These are phyloP conservation scores for Lipotes vexillifer DNA, from an alignment of 2,113 vertebrate species.

Conservation along the genomic window DNA sequence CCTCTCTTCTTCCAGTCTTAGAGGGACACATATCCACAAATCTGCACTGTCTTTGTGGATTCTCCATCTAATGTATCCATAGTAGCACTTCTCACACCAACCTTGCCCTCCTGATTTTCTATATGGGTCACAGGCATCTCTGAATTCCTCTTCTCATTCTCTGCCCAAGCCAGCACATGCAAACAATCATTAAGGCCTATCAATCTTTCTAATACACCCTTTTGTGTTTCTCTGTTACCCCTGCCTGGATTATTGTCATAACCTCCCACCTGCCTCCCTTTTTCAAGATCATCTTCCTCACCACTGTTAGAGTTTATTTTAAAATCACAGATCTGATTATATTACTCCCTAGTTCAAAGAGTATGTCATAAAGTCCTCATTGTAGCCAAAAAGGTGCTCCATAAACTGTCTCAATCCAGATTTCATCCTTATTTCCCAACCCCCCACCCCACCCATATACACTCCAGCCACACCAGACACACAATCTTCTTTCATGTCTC, in stretches of 20 bases:
- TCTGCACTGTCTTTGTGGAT: neutral
- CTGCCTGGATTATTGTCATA: neutral
- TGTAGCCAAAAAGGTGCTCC: neutral
- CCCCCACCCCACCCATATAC: fast-evolving
- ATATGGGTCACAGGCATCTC: neutral
- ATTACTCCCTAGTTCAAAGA: neutral
- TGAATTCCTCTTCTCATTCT: neutral
- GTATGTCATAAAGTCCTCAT: neutral
- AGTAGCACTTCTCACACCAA: neutral
- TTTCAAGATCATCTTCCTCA: neutral
- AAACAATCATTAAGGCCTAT: slow-evolving; percentile 21
- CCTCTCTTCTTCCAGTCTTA: neutral
- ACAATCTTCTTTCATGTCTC: neutral
- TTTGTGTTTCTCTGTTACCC: neutral
- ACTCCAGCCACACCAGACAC: neutral
- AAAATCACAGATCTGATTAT: slow-evolving; percentile 2
- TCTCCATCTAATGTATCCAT: neutral
- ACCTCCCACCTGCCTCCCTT: neutral
- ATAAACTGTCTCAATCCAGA: neutral
- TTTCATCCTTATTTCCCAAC: neutral
- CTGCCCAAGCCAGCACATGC: neutral
- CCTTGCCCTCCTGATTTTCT: slow-evolving; percentile 8
- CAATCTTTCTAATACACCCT: neutral
- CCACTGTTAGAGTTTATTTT: neutral
- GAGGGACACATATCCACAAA: neutral